phyloP scores from a whole-genome alignment of 2,888 invertebrate species.

The Plutella xylostella region DNA sequence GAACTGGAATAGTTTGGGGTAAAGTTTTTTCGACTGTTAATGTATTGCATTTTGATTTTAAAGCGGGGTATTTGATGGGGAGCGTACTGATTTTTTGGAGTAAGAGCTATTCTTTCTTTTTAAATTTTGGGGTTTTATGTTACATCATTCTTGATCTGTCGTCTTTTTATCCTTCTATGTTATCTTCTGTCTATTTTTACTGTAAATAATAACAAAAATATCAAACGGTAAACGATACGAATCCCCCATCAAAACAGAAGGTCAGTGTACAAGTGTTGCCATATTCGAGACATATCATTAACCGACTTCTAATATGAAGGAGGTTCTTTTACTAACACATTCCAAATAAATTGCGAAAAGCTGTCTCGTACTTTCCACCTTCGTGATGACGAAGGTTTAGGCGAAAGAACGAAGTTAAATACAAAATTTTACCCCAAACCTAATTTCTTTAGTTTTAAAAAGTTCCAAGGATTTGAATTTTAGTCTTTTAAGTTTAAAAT shows the following conservation, averaged over 20 bases:
- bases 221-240: too few relatives aligned
- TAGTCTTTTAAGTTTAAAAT: slow-evolving; percentile 30
- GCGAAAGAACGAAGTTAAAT: slow-evolving; percentile 9
- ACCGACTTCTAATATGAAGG: too few relatives aligned
- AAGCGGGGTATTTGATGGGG: too few relatives aligned
- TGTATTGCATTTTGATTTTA: too few relatives aligned
- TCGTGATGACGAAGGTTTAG: neutral
- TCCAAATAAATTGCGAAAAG: slow-evolving; percentile 25
- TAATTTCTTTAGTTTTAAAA: slow-evolving; percentile 24
- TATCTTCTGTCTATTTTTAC: too few relatives aligned
- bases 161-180: too few relatives aligned
- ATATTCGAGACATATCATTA: slow-evolving; percentile 60
- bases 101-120: too few relatives aligned
- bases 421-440: slow-evolving; percentile 20
- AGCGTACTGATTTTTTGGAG: too few relatives aligned
- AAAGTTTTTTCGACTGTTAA: neutral
- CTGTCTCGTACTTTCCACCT: slow-evolving; percentile 2
- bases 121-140: too few relatives aligned
- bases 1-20: slow-evolving; percentile 21
- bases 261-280: slow-evolving; percentile 51
- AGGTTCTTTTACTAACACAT: slow-evolving; percentile 52
- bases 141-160: too few relatives aligned
- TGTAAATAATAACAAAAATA: too few relatives aligned
- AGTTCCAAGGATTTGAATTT: slow-evolving; percentile 50
- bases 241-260: too few relatives aligned